Conservation (phyloP, 92 coral and sea anemone species). For the Parazoanthus atlanticus region DNA sequence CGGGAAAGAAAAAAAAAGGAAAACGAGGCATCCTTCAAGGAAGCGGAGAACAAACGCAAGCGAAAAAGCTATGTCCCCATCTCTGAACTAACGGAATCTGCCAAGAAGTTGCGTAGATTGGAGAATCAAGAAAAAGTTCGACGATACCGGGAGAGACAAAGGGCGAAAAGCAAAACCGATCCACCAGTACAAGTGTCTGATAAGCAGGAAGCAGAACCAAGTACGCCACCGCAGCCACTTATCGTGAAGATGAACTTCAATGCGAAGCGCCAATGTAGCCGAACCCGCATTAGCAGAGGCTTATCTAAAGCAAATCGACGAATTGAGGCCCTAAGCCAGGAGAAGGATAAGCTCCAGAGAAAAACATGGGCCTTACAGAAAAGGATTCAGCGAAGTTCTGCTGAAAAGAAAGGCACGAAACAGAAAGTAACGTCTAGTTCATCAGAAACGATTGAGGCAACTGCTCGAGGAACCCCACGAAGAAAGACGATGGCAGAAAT, state of each 20-base stretch:
- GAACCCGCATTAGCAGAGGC: slow-evolving; percentile 38
- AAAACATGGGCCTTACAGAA: slow-evolving; percentile 47
- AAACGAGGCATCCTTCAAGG: slow-evolving; percentile 14
- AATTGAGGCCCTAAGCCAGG: slow-evolving; percentile 21
- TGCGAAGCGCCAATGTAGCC: slow-evolving; percentile 17
- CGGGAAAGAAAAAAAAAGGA: slow-evolving; percentile 34
- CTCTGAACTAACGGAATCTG: slow-evolving; percentile 11
- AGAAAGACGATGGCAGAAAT: slow-evolving; percentile 27
- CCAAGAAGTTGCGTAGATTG: slow-evolving; percentile 19
- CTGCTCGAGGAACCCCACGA: slow-evolving; percentile 25
- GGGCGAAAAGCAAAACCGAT: slow-evolving; percentile 1
- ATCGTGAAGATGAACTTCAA: slow-evolving; percentile 42
- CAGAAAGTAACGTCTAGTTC: neutral
- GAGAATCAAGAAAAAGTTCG: slow-evolving; percentile 35
- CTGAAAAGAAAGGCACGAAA: slow-evolving; percentile 20
- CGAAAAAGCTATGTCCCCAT: slow-evolving; percentile 21
- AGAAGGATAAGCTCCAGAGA: slow-evolving; percentile 38
- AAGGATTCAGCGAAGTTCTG: slow-evolving; percentile 45
- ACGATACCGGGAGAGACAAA: slow-evolving; percentile 30
- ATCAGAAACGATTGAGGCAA: neutral
- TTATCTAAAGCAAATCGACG: slow-evolving; percentile 34
- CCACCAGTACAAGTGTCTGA: slow-evolving; percentile 4
- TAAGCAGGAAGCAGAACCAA: neutral
- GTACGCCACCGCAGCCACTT: slow-evolving; percentile 3
- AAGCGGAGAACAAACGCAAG: slow-evolving; percentile 31